Evolutionary conservation across 2,888 invertebrate genomes (phyloP).

Genomic region (Mellilla xanthometata): DNA sequence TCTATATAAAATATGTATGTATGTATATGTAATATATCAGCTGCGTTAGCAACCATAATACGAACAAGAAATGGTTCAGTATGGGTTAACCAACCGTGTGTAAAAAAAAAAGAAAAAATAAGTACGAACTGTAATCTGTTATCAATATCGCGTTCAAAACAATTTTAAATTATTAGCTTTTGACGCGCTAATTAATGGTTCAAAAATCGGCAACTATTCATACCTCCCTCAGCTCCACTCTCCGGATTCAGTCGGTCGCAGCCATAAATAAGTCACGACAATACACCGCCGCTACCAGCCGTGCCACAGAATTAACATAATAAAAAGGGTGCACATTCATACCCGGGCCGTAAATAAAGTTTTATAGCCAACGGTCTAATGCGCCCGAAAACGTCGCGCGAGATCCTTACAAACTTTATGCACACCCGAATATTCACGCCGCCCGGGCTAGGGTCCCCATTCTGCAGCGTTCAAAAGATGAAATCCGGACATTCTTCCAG

Average conservation of each 20-base stretch:
- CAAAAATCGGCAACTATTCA: constrained; percentile 16
- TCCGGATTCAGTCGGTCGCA: constrained; percentile 27
- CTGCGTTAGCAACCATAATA: too few species aligned
- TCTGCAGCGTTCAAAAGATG: constrained; percentile 43
- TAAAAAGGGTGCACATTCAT: constrained; percentile 73
- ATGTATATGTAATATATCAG: too few species aligned
- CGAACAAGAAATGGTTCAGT: too few species aligned
- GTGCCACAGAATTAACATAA: constrained; percentile 71
- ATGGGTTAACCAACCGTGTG: too few species aligned
- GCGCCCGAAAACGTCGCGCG: constrained; percentile 67
- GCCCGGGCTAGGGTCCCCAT: constrained; percentile 39
- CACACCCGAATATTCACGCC: constrained; percentile 39
- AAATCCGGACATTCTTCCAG: constrained; percentile 44
- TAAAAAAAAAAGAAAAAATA: too few species aligned
- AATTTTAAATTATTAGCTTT: too few species aligned
- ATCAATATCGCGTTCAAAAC: too few species aligned
- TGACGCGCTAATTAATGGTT: constrained; percentile 6
- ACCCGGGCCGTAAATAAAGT: constrained; percentile 71
- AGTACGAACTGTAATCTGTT: too few species aligned
- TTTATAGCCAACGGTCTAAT: constrained; percentile 75
- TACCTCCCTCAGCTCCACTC: constrained; percentile 15
- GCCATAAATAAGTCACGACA: constrained; percentile 64
- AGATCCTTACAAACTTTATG: constrained; percentile 42
- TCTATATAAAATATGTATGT: too few species aligned
- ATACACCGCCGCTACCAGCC: constrained; percentile 42